Evolutionary conservation across 2,888 invertebrate species (phyloP), one percentile per base, ranked within the genome.

Genomic region (Drosophila testacea): DNA sequence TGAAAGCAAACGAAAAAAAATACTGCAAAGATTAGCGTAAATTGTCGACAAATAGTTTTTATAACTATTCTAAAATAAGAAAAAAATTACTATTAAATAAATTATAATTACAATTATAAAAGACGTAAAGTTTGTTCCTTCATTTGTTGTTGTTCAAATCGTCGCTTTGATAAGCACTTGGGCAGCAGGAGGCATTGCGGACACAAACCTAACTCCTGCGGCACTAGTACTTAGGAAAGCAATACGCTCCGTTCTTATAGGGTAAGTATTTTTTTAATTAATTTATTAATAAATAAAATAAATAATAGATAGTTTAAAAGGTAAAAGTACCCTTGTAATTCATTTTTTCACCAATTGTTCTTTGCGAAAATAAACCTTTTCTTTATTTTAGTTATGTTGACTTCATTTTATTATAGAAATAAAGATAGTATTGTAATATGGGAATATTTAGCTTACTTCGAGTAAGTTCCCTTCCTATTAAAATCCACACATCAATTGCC

Each of bases 141-240:
- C 38, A 10, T 13, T 55, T 32, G 32, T 6, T 65, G 90, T 70
- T 88, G 91, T 66, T 62, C 77, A 83, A 81, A 69, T 95, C 94
- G 93, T 90, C 92, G 90, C 93, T 92, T 93, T 93, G 91, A 93
- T 93, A 93, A 93, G 93, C 93, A 93, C 93, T 93, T 92, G 92
- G 91, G 93, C 93, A 93, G 93, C 93, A 93, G 93, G 93, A 91
- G 93, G 91, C 89, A 81, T 81, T 81, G 73, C 80, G 81, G 81
- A 81, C 70, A 83, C 87, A 81, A 77, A 85, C 90, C 88, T 91
- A 91, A 92, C 93, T 93, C 93, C 93, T 93, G 93, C 93, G 93
- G 93, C 93, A 93, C 93, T 93, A 93, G 93, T 93, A 93, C 93
- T 93, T 93, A 93, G 93, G 91, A 92, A 93, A 93, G 93, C 83